Conservation (phyloP, 2,888 invertebrate species). For the Coenonympha arcania region DNA sequence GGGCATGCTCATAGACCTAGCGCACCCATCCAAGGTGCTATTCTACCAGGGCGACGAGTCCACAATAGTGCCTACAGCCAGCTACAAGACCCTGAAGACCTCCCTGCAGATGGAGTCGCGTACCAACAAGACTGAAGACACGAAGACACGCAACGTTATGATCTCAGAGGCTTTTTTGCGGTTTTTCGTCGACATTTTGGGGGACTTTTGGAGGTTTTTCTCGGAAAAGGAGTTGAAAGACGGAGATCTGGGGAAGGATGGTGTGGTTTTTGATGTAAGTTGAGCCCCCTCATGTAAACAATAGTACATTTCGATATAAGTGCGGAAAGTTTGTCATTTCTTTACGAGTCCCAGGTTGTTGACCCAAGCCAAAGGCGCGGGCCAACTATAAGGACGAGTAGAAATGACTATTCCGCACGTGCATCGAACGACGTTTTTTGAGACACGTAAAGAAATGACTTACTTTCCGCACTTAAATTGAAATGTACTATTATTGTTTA, state of each 20-base stretch:
- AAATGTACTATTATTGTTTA: no score
- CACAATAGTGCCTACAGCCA: constrained; percentile 80
- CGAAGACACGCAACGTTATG: constrained; percentile 78
- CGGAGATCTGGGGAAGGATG: constrained; percentile 48
- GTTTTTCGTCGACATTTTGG: constrained; percentile 83
- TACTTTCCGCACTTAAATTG: no score
- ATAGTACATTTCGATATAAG: no score
- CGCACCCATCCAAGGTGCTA: constrained; percentile 70
- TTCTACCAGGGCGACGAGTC: constrained; percentile 83
- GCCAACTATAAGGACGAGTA: no score
- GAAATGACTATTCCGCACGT: no score
- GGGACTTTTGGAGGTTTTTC: constrained; percentile 78
- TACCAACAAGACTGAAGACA: constrained; percentile 50
- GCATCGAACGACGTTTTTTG: no score
- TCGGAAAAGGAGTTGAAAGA: constrained; percentile 46
- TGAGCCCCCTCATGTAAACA: no score
- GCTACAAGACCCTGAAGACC: constrained; percentile 79
- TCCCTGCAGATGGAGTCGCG: constrained; percentile 63
- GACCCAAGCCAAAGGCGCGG: no score
- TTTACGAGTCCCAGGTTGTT: no score
- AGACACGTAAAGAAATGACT: no score
- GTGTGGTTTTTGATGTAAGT: constrained; percentile 62
- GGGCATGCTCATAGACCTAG: constrained; percentile 84
- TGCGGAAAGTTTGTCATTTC: no score
- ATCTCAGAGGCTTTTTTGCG: constrained; percentile 85